Base-by-base conservation (phyloP, 2,797 vertebrate genomes). In the Sardinella longiceps region DNA sequence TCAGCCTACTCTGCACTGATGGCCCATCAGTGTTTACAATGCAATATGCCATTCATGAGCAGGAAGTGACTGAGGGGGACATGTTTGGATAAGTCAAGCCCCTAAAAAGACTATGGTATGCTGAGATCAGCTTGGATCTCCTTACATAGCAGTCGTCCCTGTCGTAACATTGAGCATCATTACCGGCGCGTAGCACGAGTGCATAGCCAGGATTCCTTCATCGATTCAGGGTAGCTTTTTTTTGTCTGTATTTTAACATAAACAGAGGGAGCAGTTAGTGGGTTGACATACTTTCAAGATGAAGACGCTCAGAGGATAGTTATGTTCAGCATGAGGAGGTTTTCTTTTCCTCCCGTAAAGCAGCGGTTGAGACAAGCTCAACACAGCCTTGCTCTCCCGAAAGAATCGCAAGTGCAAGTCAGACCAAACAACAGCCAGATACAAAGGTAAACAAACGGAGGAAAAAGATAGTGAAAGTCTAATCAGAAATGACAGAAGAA, bases 31-130 rank as follows among this genome's bases (percentile, higher is more conserved):
- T 77, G 70, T 43, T 77, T 43, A 77, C 37, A 39, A 43, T 43
- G 70, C 33, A 77, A 43, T 77, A 43, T 20, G 6, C 70, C 20
- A 77, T 77, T 77, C 70, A 77, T 77, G 70, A 77, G 70, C 70
- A 77, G 37, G 70, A 77, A 77, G 39, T 77, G 33, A 43, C 37
- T 23, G 37, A 5, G n/a, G 33, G 6, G 1, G 70, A 23, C 70
- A 43, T 77, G 70, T 77, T 43, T 33, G 39, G 33, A 77, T 43
- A 7, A 77, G 33, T 43, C 37, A 43, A 20, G 20, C 33, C 15
- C 33, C 37, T 33, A 39, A 77, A 77, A 77, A 43, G 33, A 39
- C 15, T 20, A 77, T 10, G 33, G 33, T 77, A 39, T 39, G 70
- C 70, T 77, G 33, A 77, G 33, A 43, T 77, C 70, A 77, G 18